A percentile compares a stretch with the other conserved stretches of the same genome.
Evolutionary conservation across 2,888 invertebrate species (phyloP).

Genomic region (Eucera pruinosa): DNA sequence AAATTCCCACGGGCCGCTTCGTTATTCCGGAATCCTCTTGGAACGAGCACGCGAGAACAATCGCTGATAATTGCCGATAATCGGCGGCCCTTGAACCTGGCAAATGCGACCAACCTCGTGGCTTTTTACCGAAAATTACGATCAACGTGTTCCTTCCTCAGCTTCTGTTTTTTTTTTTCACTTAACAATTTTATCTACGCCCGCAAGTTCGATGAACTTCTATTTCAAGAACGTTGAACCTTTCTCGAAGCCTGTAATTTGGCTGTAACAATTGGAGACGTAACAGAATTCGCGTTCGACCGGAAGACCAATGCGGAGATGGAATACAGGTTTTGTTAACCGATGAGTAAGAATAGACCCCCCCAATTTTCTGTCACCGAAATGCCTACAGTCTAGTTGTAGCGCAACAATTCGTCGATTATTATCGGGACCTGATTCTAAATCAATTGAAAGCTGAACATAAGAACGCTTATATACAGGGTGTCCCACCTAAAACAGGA

Average conservation of each 20-base stretch:
- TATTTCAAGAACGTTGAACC: conserved; percentile 37
- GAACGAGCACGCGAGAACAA: conserved; percentile 45
- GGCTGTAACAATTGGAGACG: conserved; percentile 36
- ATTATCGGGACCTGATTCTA: too few relatives aligned
- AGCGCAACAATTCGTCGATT: too few relatives aligned
- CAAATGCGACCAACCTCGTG: neutral
- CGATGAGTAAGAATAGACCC: neutral
- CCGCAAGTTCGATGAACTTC: conserved; percentile 46
- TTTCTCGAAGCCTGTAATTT: conserved; percentile 32
- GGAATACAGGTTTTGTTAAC: neutral
- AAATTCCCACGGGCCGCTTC: conserved; percentile 57
- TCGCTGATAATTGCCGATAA: conserved; percentile 58
- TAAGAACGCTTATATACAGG: too few relatives aligned
- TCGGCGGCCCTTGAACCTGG: conserved; percentile 3
- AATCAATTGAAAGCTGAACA: too few relatives aligned
- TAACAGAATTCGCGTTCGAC: neutral
- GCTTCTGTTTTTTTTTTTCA: neutral
- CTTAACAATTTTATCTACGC: conserved; percentile 1
- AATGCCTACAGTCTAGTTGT: too few relatives aligned
- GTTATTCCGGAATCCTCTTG: conserved; percentile 55
- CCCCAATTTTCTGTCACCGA: neutral
- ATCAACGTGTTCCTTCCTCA: neutral
- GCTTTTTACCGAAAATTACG: conserved; percentile 29
- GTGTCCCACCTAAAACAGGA: too few relatives aligned
- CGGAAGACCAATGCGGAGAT: neutral